Conservation (phyloP, 2,113 vertebrate species). For the Dryoscopus gambensis region DNA sequence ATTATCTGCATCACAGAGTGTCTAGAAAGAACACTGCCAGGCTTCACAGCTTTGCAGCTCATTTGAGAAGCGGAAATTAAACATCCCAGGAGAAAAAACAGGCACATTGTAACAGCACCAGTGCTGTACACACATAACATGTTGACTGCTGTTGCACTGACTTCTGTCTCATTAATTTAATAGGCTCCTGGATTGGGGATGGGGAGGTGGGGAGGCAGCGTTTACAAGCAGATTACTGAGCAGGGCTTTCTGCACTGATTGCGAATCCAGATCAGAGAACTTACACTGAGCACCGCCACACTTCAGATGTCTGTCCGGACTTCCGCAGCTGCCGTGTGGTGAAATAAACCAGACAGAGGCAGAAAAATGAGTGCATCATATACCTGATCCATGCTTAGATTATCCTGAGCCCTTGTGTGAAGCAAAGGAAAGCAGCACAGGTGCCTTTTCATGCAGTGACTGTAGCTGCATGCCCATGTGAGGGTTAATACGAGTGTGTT, state of each 20-base stretch:
- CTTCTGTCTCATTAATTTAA: conserved; percentile 89
- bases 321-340: background rate
- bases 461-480: background rate
- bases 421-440: background rate
- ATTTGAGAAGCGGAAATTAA: conserved; percentile 95
- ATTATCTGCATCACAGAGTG: conserved; percentile 92
- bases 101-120: conserved; percentile 77
- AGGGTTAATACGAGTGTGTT: background rate
- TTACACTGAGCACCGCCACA: background rate
- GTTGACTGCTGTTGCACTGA: conserved; percentile 73
- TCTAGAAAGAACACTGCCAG: conserved; percentile 80
- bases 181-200: conserved; percentile 74
- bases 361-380: background rate
- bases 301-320: conserved; percentile 1
- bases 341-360: background rate
- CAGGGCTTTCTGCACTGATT: background rate
- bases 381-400: background rate
- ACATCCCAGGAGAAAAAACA: conserved; percentile 82
- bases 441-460: background rate
- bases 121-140: conserved; percentile 73
- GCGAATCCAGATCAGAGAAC: background rate
- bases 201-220: conserved; percentile 62
- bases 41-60: conserved; percentile 86
- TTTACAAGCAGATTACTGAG: conserved; percentile 63
- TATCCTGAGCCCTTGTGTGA: background rate